Evolutionary conservation across 2,113 vertebrate species (phyloP).

Genomic region (Cryptomyrus ogoouensis): DNA sequence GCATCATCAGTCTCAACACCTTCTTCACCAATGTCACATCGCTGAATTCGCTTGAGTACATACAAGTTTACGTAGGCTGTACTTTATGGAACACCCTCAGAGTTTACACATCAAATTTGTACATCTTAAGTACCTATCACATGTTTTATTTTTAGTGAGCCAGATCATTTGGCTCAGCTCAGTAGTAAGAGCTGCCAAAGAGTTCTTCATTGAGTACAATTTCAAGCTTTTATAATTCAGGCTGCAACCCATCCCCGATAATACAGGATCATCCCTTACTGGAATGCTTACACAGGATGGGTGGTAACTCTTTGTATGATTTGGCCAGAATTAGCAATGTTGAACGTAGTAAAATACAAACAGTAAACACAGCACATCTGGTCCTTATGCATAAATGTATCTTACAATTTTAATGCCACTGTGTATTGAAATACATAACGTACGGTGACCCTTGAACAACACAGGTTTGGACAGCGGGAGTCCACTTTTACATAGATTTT

Average conservation of each 20-base stretch:
- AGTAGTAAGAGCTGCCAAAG: not conserved
- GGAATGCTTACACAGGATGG: not conserved
- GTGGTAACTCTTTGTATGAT: no score
- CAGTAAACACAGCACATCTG: not conserved
- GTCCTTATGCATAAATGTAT: no score
- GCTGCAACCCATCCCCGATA: not conserved
- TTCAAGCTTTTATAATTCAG: not conserved
- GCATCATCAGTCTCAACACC: not conserved
- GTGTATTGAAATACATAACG: no score
- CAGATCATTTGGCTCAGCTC: not conserved
- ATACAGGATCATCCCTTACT: not conserved
- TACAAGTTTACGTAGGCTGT: no score
- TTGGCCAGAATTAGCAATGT: not conserved
- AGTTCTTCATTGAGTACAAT: not conserved
- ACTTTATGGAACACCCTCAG: no score
- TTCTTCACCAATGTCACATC: not conserved
- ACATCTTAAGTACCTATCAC: not conserved
- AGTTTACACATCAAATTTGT: no score
- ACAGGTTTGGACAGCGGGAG: no score
- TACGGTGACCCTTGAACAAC: no score
- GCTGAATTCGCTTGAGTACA: no score
- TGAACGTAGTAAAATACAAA: not conserved
- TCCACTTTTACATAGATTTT: no score
- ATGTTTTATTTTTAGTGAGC: not conserved
- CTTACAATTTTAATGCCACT: no score